Percentiles rank a stretch among this genome's conserved stretches.
Conservation (phyloP, 2,797 vertebrate genomes). For the Nyctalus aviator region DNA sequence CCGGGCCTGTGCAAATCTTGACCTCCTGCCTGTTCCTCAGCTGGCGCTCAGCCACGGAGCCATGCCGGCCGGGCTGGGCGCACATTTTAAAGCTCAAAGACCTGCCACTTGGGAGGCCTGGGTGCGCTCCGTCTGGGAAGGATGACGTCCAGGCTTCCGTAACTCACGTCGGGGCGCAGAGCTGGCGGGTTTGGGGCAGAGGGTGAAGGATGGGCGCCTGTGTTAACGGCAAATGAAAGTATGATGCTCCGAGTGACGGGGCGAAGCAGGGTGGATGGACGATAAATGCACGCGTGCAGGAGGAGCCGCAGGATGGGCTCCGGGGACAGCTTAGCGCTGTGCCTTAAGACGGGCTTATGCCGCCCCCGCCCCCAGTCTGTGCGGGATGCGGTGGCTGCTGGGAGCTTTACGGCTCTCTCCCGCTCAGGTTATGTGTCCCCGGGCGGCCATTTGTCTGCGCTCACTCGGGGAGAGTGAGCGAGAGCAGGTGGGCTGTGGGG, state of each 20-base stretch:
- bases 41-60: no score
- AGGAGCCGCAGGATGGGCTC: not conserved
- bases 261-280: conserved; percentile 17
- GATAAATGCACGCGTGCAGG: conserved; percentile 22
- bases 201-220: not conserved
- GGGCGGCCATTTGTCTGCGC: conserved; percentile 67
- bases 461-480: conserved; percentile 55
- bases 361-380: not conserved
- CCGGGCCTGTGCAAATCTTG: no score
- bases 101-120: not conserved
- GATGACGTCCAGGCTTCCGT: not conserved
- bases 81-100: not conserved
- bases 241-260: not conserved
- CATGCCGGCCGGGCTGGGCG: not conserved
- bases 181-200: not conserved
- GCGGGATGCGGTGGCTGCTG: conserved; percentile 61
- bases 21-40: no score
- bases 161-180: not conserved
- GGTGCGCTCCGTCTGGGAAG: not conserved
- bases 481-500: conserved; percentile 13
- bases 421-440: conserved; percentile 70
- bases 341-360: conserved; percentile 19
- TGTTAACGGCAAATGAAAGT: conserved; percentile 47
- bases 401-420: conserved; percentile 39
- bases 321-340: not conserved